Base-by-base conservation (phyloP, 2,888 invertebrate species). In the Limulus polyphemus region DNA sequence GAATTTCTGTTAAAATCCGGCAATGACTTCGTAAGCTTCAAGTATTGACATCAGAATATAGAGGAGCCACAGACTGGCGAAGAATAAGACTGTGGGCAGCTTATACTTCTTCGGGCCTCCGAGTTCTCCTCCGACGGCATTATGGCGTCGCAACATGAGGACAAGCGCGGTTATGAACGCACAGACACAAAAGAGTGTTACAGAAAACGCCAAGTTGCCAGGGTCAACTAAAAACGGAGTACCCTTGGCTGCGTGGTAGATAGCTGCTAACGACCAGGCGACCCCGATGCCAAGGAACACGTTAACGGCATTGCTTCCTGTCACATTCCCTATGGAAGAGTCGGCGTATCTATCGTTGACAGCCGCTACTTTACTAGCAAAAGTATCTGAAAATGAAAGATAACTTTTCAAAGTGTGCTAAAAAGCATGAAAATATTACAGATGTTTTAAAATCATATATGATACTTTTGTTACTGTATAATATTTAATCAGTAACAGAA, bases 231-330 rank as follows among this genome's bases (percentile, higher is more conserved):
- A 32, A 58, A 70, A 73, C 46, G 62, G 58, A 10, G 61, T 61
- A 17, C 69, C 69, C 4, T 58, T 58, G 57, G 56, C 62, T 46
- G 69, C 62, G 56, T 95, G 95, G 76, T 93, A 90, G 70, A 95
- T 82, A 64, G 98, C 91, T 12, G 98, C 98, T 60, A 98, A 85
- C 51, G 95, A 90, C 99, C 99, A 99, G 64, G 99, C 98, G 65
- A 99, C 88, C 60, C 99, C 99, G 72, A 99, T 97, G 58, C 98
- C 98, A 60, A 99, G 84, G 82, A 98, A 99, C 69, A 99, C 99
- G 79, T 99, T 99, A 70, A 99, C 99, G 60, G 97, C 98, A 78
- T 99, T 99, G 74, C 95, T 97, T 60, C 99, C 98, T 11, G 98
- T 99, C 68, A 99, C 98, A 79, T 99, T 99, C 59, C 81, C 81